Evolutionary conservation across 2,113 vertebrate genomes (phyloP).

Genomic region (Cinclus cinclus): DNA sequence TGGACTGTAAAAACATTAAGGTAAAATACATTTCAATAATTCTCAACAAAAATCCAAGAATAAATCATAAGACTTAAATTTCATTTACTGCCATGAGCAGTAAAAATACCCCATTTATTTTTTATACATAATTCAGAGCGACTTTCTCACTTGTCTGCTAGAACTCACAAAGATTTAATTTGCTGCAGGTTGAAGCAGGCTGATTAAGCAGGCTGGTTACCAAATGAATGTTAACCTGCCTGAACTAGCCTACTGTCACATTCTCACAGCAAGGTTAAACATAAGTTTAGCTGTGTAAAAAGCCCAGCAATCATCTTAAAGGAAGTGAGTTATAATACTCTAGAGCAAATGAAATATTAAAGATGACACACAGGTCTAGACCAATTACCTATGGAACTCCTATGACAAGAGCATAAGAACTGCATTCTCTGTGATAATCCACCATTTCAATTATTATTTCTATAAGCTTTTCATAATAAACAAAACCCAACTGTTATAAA

Average conservation of each 20-base stretch:
- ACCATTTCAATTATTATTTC: constrained; percentile 38
- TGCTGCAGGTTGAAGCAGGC: constrained; percentile 78
- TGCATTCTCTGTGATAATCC: constrained; percentile 34
- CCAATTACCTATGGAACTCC: constrained; percentile 71
- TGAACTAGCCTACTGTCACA: constrained; percentile 79
- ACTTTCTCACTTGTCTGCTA: constrained; percentile 67
- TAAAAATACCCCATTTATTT: constrained; percentile 65
- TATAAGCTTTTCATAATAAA: constrained; percentile 35
- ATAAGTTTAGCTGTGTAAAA: constrained; percentile 75
- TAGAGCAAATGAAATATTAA: constrained; percentile 68
- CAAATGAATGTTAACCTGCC: constrained; percentile 75
- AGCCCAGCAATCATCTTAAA: constrained; percentile 50
- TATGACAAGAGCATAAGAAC: constrained; percentile 54
- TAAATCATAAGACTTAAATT: constrained; percentile 47
- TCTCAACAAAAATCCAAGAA: constrained; percentile 36
- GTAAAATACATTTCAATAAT: not conserved
- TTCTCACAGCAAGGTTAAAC: constrained; percentile 79
- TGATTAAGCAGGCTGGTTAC: constrained; percentile 78
- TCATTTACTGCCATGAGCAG: constrained; percentile 52
- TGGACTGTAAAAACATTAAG: not conserved
- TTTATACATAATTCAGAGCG: constrained; percentile 66
- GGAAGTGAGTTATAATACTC: constrained; percentile 73
- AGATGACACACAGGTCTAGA: constrained; percentile 66
- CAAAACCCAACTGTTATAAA: constrained; percentile 48
- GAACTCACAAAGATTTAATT: constrained; percentile 76